phyloP scores from a whole-genome alignment of 2,797 vertebrate species.

The Chaunax sp. region DNA sequence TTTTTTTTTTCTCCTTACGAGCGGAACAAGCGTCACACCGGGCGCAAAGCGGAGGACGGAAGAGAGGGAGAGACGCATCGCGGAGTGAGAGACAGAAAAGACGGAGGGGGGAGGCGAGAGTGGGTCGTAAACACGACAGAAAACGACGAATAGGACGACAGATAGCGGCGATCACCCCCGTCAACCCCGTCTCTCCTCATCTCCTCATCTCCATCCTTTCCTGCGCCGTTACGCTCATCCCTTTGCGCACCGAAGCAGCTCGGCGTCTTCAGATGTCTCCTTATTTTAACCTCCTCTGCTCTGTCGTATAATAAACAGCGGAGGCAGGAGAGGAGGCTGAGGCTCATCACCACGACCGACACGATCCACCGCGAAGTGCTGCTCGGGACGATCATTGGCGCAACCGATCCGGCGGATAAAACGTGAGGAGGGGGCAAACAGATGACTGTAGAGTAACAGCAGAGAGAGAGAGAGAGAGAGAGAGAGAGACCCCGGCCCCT shows the following conservation, averaged over 20 bases:
- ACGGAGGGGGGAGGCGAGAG: constrained; percentile 53
- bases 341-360: constrained; percentile 36
- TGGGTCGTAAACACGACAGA: constrained; percentile 71
- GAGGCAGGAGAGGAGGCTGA: constrained; percentile 18
- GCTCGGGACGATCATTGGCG: constrained; percentile 47
- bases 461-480: neutral
- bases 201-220: constrained; percentile 59
- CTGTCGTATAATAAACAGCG: neutral
- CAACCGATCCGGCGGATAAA: constrained; percentile 31
- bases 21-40: constrained; percentile 65
- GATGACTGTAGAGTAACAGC: constrained; percentile 34
- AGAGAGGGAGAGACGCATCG: constrained; percentile 45
- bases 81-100: constrained; percentile 19
- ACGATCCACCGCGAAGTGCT: constrained; percentile 24
- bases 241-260: constrained; percentile 1
- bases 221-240: constrained; percentile 17
- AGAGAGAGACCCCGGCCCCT: constrained; percentile 11
- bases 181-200: constrained; percentile 49
- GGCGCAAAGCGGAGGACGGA: constrained; percentile 32
- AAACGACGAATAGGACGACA: constrained; percentile 57
- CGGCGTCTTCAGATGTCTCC: neutral
- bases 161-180: constrained; percentile 52
- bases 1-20: constrained; percentile 32
- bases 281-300: neutral
- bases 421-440: neutral